Base-by-base conservation (phyloP, 2,113 vertebrate genomes). In the Atractosteus spatula region DNA sequence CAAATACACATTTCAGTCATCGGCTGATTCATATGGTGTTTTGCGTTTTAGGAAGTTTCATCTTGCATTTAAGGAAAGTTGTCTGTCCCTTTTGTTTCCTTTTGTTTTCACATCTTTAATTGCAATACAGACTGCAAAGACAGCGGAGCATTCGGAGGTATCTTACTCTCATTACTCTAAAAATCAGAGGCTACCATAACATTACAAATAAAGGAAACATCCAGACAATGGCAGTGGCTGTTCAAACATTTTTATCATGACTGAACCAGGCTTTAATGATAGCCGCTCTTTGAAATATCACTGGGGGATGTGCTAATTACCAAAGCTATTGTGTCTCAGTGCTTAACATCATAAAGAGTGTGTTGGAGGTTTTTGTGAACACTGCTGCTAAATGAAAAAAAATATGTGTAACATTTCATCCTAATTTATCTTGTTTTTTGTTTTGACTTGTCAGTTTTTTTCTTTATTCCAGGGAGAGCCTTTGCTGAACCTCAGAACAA, bases 401-500 rank as follows among this genome's bases (percentile, higher is more conserved):
- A 43, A 56, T 8, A 41, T 55, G 41, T 44, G 4, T 45, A 42
- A 41, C 61, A 13, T 57, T 55, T 65, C 41, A 41, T 11, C 8
- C 71, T 75, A 75, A 84, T 80, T 82, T 78, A 80, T 82, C 78
- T 82, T 78, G 55, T 76, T 77, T 80, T 66, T 17, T 43, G 10
- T 47, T 44, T 47, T 41, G 4, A 13, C 41, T 16, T 43, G 44
- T 41, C 16, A 70, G 14, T 56, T 42, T 68, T n/a, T 45, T 68
- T 0, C 78, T 78, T 70, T 75, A 79, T 84, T 82, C 80, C 81
- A 98, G 96, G 90, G 82, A 42, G 96, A 96, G 72, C 90, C 95
- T 66, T 86, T 95, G 71, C 88, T 91, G 79, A 93, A 94, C 75
- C 79, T 92, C 78, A 93, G 94, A 90, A 94, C 91, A 73, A 96